Percentiles rank a stretch among this genome's conserved stretches.
These are phyloP conservation scores for Salarias fasciatus DNA, from an alignment of 2,797 vertebrate genomes.

Conservation along the genomic window DNA sequence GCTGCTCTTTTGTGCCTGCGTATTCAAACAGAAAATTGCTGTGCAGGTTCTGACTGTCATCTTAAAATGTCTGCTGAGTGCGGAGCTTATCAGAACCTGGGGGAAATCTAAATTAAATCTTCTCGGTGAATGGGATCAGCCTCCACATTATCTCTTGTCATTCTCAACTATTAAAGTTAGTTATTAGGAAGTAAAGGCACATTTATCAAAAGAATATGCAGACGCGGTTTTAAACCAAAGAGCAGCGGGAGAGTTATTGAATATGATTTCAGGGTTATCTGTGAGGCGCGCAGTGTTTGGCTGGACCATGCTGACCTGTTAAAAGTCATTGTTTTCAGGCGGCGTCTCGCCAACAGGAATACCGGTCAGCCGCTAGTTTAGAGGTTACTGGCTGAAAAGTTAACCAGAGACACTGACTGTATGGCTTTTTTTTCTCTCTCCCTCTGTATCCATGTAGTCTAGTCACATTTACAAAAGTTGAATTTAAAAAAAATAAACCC, in stretches of 20 bases:
- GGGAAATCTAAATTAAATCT: conserved; percentile 83
- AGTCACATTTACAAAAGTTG: too few species aligned
- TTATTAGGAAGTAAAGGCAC: conserved; percentile 60
- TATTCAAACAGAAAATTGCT: conserved; percentile 72
- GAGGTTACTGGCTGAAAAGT: conserved; percentile 8
- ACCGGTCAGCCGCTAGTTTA: conserved; percentile 11
- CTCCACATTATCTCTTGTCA: conserved; percentile 66
- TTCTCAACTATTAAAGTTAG: conserved; percentile 67
- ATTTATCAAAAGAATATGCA: conserved; percentile 54
- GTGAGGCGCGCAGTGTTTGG: conserved; percentile 2
- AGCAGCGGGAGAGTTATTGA: conserved; percentile 28
- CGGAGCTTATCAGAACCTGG: conserved; percentile 69
- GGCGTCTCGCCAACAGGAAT: conserved; percentile 17
- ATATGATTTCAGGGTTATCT: conserved; percentile 41
- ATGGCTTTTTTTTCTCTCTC: too few species aligned
- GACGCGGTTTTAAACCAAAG: conserved; percentile 30
- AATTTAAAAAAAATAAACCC: too few species aligned
- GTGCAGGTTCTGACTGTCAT: conserved; percentile 63
- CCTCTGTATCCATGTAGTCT: too few species aligned
- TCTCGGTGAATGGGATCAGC: conserved; percentile 66
- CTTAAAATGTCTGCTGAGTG: conserved; percentile 66
- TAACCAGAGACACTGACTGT: conserved; percentile 13
- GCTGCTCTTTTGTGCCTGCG: conserved; percentile 58
- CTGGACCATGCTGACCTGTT: conserved; percentile 6
- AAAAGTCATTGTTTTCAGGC: conserved; percentile 23